Base-by-base conservation (phyloP, 1,140 invertebrate species). In the Brevipalpus yothersi region DNA sequence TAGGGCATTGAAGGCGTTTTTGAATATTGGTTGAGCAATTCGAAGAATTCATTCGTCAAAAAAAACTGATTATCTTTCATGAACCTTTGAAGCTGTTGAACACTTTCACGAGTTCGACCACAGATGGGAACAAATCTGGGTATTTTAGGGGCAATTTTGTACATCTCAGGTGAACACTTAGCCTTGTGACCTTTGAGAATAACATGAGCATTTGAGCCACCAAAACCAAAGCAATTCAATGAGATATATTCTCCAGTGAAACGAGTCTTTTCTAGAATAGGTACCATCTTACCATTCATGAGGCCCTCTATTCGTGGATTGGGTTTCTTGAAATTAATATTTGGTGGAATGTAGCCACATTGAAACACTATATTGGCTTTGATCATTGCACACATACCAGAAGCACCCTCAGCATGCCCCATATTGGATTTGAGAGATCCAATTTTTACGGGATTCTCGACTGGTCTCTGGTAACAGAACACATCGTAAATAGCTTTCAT, bases 151-250 rank as follows among this genome's bases (percentile, higher is more conserved):
- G 49, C 21, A 12, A 17, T n/a, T 10, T 13, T 15, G 15, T 11
- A 49, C 8, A n/a, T 17, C 15, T 49, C 47, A 15, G 49, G 13
- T 8, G 49, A 51, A n/a, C n/a, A 51, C 8, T 17, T 13, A 10
- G 1, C 8, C 2, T 51, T 8, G 39, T 51, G 21, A 42, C 19
- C 8, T 53, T 80, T 77, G 0, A 96, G 72, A 58, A 96, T 74
- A 0, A 88, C 72, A 71, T 96, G 92, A n/a, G 86, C 89, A 73
- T 97, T 97, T 31, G 90, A 86, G 53, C 93, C 93, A 60, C 93
- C 93, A 74, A 96, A 96, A 21, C 93, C 93, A 71, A 97, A 97
- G 2, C 88, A 94, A 72, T 95, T 97, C 1, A 96, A 67, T 7
- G 79, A 91, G 43, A 86, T 79, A 31, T 87, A 73, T 15, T 86